phyloP scores from a whole-genome alignment of 2,888 invertebrate species.

The Dryocosmus kuriphilus region DNA sequence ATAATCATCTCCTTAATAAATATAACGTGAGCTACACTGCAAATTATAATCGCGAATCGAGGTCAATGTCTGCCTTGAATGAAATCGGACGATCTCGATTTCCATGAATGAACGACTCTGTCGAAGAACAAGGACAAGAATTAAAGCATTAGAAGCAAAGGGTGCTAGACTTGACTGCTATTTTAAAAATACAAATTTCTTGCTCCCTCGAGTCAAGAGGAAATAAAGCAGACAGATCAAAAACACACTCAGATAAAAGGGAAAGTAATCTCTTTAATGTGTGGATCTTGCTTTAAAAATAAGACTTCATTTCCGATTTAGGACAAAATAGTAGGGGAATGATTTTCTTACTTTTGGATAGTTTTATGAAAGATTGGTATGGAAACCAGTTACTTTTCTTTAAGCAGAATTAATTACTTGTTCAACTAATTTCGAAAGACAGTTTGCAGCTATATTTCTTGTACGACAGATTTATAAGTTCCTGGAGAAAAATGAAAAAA shows the following conservation, averaged over 20 bases:
- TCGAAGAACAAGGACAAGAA: slow-evolving; percentile 12
- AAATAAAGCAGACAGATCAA: background rate
- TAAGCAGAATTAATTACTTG: too few relatives aligned
- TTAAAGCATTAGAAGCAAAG: background rate
- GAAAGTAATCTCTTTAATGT: background rate
- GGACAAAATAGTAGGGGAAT: too few relatives aligned
- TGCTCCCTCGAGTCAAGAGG: background rate
- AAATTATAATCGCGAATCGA: background rate
- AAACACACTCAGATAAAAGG: background rate
- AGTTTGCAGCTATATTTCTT: background rate
- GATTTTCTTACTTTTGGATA: too few relatives aligned
- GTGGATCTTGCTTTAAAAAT: background rate
- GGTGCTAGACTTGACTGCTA: background rate
- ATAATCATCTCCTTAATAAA: background rate
- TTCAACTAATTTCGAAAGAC: background rate
- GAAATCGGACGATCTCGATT: slow-evolving; percentile 55
- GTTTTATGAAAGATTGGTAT: too few relatives aligned
- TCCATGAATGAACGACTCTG: slow-evolving; percentile 55
- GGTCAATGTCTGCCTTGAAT: slow-evolving; percentile 32
- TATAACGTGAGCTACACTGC: background rate
- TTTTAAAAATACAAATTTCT: background rate
- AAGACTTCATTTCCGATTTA: background rate
- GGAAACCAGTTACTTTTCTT: too few relatives aligned
- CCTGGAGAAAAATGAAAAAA: background rate
- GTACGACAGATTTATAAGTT: background rate